A percentile compares a stretch with the other conserved stretches of the same genome.
Conservation (phyloP, 2,888 invertebrate genomes). For the Ophion ellenae region DNA sequence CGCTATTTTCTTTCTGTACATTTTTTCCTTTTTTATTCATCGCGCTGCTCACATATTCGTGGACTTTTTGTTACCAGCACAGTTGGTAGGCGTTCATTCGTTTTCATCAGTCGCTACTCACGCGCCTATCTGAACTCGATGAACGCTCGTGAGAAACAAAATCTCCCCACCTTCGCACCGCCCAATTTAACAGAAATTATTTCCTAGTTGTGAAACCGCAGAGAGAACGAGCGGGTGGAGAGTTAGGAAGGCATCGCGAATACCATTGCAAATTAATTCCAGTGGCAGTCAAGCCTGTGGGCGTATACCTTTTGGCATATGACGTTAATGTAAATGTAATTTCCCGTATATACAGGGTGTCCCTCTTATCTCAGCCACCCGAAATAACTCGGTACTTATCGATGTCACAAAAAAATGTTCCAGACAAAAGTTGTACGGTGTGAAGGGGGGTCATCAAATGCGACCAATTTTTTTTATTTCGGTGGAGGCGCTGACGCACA, state of each 20-base stretch:
- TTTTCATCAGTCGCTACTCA: conserved; percentile 35
- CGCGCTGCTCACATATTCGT: background rate
- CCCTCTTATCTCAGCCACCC: too few relatives aligned
- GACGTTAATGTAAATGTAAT: conserved; percentile 64
- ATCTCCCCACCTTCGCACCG: background rate
- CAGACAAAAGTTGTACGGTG: too few relatives aligned
- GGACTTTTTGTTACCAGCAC: background rate
- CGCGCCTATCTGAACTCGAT: conserved; percentile 37
- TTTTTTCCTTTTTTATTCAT: conserved; percentile 5
- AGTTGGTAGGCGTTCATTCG: conserved; percentile 20
- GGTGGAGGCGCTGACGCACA: too few relatives aligned
- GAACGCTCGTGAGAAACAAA: conserved; percentile 23
- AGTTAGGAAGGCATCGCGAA: conserved; percentile 61
- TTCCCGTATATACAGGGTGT: too few relatives aligned
- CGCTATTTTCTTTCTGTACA: background rate
- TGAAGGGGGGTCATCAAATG: too few relatives aligned
- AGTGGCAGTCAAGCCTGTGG: conserved; percentile 51
- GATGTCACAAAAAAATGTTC: too few relatives aligned
- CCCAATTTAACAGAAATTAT: conserved; percentile 61
- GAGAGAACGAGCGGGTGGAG: conserved; percentile 6
- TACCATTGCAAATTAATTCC: conserved; percentile 65
- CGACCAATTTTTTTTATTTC: too few relatives aligned
- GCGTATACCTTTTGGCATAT: conserved; percentile 61
- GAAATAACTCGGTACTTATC: too few relatives aligned
- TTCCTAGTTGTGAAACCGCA: conserved; percentile 52